Base-by-base conservation (phyloP, 2,113 vertebrate genomes). In the Osmerus mordax region DNA sequence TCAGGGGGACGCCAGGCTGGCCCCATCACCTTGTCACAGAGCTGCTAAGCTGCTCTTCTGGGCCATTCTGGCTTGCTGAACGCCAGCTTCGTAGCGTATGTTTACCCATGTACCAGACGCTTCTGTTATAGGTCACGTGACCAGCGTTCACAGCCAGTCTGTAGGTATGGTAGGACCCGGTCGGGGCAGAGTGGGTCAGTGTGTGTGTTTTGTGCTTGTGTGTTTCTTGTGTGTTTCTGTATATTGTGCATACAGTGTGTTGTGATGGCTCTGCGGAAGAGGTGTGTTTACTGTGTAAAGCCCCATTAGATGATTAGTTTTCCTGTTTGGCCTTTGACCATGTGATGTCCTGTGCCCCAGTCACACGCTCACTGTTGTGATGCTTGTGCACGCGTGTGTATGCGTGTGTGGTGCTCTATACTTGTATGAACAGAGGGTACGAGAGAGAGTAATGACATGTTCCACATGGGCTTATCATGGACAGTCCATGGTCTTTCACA, bases 301-400 rank as follows among this genome's bases (percentile, higher is more conserved):
- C 70, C 77, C 69, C 78, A 80, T 87, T 83, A 86, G 77, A 69
- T 80, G 80, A 87, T 89, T 86, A 81, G 65, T 74, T 73, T 81
- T 78, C 56, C 36, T n/a, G 3, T 67, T 78, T 78, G 73, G 73
- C 73, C 60, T 47, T 11, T 72, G 71, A 78, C 51, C 67, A 61
- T 32, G 70, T 74, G 81, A 14, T 78, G 84, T 78, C 75, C 72
- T 71, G 25, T 74, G 63, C 63, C 73, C 25, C 41, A 54, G 64
- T 73, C 74, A 47, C 60, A 75, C 66, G 70, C 62, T 62, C 69
- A 60, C 74, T 65, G 72, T 36, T 21, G 21, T 76, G 64, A 18
- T 28, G 54, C 12, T 79, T 32, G 75, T 73, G 76, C 4, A 83
- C 72, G 14, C 15, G 25, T 63, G 61, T 32, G 25, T 28, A 28